Evolutionary conservation across 2,888 invertebrate species (phyloP), one percentile per base, ranked within the genome.

Genomic region (Drosophila falleni): DNA sequence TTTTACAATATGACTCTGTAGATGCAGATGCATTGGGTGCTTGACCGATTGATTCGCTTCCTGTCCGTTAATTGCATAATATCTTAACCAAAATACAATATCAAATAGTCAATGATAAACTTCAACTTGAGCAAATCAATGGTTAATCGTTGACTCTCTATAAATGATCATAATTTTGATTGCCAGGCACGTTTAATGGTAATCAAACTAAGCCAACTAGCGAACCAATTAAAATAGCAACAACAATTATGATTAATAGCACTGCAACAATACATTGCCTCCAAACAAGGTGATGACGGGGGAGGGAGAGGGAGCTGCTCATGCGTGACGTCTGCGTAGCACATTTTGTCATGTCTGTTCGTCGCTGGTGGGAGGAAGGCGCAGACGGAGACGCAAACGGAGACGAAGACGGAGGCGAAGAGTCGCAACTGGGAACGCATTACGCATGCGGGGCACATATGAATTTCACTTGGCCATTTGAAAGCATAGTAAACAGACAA

Each of bases 381-480:
- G 60, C 42, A n/a, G 15, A 23, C 23, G 23, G 5, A 44, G 11
- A n/a, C n/a, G n/a, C n/a, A n/a, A n/a, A n/a, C n/a, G n/a, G n/a
- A n/a, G n/a, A n/a, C n/a, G n/a, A n/a, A 2, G 5, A 10, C 1
- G 2, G 42, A 5, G 23, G 3, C 19, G 19, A 1, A 19, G 35
- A 19, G 11, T 6, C 29, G 39, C 68, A n/a, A 42, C 58, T 15
- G 55, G 58, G 59, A 58, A 54, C 67, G 65, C 70, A 77, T 87
- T 80, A 55, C 41, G 59, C 54, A 86, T 83, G 81, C 84, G 60
- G 11, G 16, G 70, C 86, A 87, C 87, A 83, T 41, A 65, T 66
- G 37, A 81, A 77, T 87, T 87, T 87, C 86, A 87, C 86, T 80
- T 81, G 81, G 75, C 78, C 83, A 87, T 87, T 87, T 87, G 83